Evolutionary conservation across 1,140 invertebrate genomes (phyloP), one percentile per base, ranked within the genome.

Genomic region (Lepidurus arcticus): DNA sequence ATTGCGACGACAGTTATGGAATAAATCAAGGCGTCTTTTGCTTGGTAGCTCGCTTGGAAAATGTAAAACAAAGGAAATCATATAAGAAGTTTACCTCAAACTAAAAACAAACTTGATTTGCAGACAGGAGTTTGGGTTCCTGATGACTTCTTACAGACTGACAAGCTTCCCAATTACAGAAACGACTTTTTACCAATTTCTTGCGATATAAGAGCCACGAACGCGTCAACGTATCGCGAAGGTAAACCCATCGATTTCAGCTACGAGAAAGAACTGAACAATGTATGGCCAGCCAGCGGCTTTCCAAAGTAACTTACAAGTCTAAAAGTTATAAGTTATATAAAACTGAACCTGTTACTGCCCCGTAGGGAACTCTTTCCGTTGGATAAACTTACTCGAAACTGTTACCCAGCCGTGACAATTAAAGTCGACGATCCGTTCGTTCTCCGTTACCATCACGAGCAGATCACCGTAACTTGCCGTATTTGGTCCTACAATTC

Each of bases 341-440:
- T n/a, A 13, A 7, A 7, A 7, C 21, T 1, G 16, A 21, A 65
- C 16, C 53, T 65, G 53, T n/a, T n/a, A 65, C 6, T 65, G 21
- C 53, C 21, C 7, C 21, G 53, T 65, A 65, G 53, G 53, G 2
- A 21, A 7, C 13, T n/a, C 21, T 65, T 65, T 65, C 16, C 16
- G 13, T n/a, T n/a, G 53, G 53, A 65, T 65, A 65, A n/a, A 65
- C 53, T 21, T 13, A 65, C 16, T 11, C 34, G 34, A 34, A 7
- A 65, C 21, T 65, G 53, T 16, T 65, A 65, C 21, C 53, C 53
- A 65, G 16, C 53, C 13, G 53, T 65, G 6, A 65, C 53, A n/a
- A 65, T 65, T n/a, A 65, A 65, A 65, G 21, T 65, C 53, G 53
- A 21, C 53, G 53, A 65, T 7, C 53, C 53, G 16, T 65, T 65